Evolutionary conservation across 53 echinoderm and acorn worm species (phyloP), one percentile per base, ranked within the genome.

Genomic region (Echinometra lucunter): DNA sequence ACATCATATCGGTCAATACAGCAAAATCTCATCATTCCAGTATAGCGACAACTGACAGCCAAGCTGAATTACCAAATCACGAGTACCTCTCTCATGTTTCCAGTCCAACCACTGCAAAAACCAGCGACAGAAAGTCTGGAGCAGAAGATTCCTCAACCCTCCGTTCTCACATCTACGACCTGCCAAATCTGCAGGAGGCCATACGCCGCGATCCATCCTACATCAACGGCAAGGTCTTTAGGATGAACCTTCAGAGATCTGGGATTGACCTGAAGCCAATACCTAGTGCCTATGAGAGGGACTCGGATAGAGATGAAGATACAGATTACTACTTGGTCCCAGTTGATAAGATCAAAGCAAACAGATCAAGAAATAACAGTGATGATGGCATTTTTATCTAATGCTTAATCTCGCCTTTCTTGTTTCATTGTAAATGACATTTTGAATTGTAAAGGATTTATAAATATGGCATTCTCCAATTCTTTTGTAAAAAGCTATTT

Each of bases 241-340:
- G 28, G 28, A 47, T 85, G 85, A 85, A 85, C 30, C 85, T 85
- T n/a, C 90, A 90, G 63, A 90, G 23, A 37, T 37, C 23, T 28
- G 28, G 85, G 85, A 85, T 85, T 17, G 30, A 45, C 49, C 45
- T 44, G 81, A 42, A 85, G 13, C 27, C 49, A 47, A 47, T 32
- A 74, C 74, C 74, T 32, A 4, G 28, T 15, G 8, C 27, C 30
- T 11, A 47, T 10, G 49, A 49, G 10, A 21, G 12, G 28, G 85
- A 85, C 28, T 47, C 11, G 30, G 85, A 85, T 28, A 6, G 28
- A 53, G 13, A n/a, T 27, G 69, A 69, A 9, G 82, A 85, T 18
- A 28, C 28, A 47, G 85, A 85, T n/a, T 85, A 85, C 28, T 85
- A 85, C 53, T 49, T 85, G 49, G 85, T 85, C n/a, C 85, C 85